Conservation (phyloP, 2,888 invertebrate species). For the Cremastinae sp. region DNA sequence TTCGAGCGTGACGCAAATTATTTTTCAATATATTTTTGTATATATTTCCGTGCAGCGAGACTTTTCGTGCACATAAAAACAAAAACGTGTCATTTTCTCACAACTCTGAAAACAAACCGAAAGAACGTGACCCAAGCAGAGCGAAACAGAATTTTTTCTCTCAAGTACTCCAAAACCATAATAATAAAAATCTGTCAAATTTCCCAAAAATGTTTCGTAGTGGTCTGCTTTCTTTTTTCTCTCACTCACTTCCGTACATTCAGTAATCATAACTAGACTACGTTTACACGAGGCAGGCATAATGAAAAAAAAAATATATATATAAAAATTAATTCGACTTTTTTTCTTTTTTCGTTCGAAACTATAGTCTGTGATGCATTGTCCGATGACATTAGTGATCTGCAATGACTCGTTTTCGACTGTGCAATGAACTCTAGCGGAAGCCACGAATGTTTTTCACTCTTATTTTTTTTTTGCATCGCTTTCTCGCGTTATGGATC, state of each 20-base stretch:
- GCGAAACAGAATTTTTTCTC: slow-evolving; percentile 12
- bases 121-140: slow-evolving; percentile 49
- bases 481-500: slow-evolving; percentile 18
- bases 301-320: background rate
- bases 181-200: slow-evolving; percentile 30
- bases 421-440: slow-evolving; percentile 50
- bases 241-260: slow-evolving; percentile 29
- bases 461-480: slow-evolving; percentile 37
- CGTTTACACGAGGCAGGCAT: slow-evolving; percentile 54
- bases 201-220: slow-evolving; percentile 24
- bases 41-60: slow-evolving; percentile 32
- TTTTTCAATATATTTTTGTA: slow-evolving; percentile 7
- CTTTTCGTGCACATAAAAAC: slow-evolving; percentile 34
- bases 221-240: slow-evolving; percentile 9
- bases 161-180: background rate
- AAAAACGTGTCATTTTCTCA: slow-evolving; percentile 16
- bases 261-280: slow-evolving; percentile 55
- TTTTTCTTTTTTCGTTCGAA: slow-evolving; percentile 22
- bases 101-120: slow-evolving; percentile 30
- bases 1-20: slow-evolving; percentile 26
- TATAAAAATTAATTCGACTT: too few species aligned
- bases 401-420: slow-evolving; percentile 40
- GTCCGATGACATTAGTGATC: slow-evolving; percentile 53
- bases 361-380: slow-evolving; percentile 54
- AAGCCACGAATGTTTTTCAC: slow-evolving; percentile 47